These are phyloP conservation scores for Lasaia peninsularis DNA, from an alignment of 1,140 invertebrate species.

Conservation along the genomic window DNA sequence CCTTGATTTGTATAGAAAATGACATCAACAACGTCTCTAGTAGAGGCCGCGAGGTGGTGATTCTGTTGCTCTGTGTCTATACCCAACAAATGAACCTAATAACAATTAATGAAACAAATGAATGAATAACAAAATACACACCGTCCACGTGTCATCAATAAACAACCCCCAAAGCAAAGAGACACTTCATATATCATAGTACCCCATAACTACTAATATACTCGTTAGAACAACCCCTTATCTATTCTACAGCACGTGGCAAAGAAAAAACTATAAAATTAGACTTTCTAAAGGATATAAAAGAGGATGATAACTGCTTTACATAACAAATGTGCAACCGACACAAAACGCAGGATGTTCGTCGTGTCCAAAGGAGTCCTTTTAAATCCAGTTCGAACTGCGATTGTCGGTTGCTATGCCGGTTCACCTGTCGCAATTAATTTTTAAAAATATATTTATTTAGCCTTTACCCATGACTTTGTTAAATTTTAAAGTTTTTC, in stretches of 20 bases:
- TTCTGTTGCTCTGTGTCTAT: no score
- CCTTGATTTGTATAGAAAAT: no score
- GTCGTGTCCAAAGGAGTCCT: slow-evolving; percentile 45
- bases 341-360: slow-evolving; percentile 56
- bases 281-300: slow-evolving; percentile 35
- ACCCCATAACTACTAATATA: slow-evolving; percentile 71
- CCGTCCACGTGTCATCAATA: slow-evolving; percentile 65
- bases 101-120: neutral
- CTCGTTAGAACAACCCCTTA: slow-evolving; percentile 75
- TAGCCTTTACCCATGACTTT: no score
- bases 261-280: slow-evolving; percentile 62
- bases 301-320: slow-evolving; percentile 66
- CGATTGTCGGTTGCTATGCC: slow-evolving; percentile 50
- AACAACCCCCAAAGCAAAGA: slow-evolving; percentile 55
- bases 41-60: no score
- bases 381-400: slow-evolving; percentile 35
- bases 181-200: slow-evolving; percentile 73
- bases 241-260: slow-evolving; percentile 70
- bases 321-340: slow-evolving; percentile 61
- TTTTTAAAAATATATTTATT: neutral
- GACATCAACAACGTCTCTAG: no score
- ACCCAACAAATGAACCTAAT: neutral
- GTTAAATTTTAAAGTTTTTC: no score
- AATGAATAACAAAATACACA: neutral
- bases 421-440: slow-evolving; percentile 52